Percentiles rank a stretch among this genome's conserved stretches.
phyloP scores from a whole-genome alignment of 2,113 vertebrate species.

The Colistium nudipinnis region DNA sequence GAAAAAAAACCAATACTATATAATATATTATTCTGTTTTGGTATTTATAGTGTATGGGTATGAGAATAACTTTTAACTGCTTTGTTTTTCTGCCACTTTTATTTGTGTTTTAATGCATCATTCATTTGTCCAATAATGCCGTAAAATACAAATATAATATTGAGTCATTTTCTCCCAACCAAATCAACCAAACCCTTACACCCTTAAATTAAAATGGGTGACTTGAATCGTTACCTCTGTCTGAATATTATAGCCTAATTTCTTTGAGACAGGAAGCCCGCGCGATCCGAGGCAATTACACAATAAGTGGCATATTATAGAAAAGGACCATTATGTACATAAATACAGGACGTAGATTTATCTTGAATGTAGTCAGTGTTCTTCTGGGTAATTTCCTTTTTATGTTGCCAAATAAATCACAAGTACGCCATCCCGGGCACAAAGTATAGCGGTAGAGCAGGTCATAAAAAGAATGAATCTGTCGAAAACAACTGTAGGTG shows the following conservation, averaged over 20 bases:
- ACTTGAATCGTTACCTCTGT: conserved; percentile 20
- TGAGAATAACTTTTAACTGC: not conserved
- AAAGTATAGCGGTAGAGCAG: conserved; percentile 5
- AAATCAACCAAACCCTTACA: conserved; percentile 9
- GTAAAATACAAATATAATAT: not conserved
- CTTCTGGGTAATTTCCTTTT: conserved; percentile 4
- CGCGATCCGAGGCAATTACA: not conserved
- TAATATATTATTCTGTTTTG: too few relatives aligned
- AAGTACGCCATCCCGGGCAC: not conserved
- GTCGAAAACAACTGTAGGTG: not conserved
- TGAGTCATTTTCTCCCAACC: conserved; percentile 7
- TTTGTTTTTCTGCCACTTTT: not conserved
- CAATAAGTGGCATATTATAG: conserved; percentile 6
- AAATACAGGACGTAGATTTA: conserved; percentile 10
- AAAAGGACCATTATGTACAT: conserved; percentile 35
- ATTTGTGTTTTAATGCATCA: not conserved
- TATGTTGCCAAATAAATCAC: conserved; percentile 4
- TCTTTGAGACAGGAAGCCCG: conserved; percentile 2
- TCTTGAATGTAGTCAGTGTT: not conserved
- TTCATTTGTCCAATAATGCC: not conserved
- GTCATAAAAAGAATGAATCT: conserved; percentile 13
- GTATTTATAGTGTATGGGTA: too few relatives aligned
- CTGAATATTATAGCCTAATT: conserved; percentile 17
- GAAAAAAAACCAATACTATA: too few relatives aligned
- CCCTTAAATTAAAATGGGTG: not conserved